Evolutionary conservation across 23 tunicate genomes (phyloP).

Genomic region (Halocynthia aurantium): DNA sequence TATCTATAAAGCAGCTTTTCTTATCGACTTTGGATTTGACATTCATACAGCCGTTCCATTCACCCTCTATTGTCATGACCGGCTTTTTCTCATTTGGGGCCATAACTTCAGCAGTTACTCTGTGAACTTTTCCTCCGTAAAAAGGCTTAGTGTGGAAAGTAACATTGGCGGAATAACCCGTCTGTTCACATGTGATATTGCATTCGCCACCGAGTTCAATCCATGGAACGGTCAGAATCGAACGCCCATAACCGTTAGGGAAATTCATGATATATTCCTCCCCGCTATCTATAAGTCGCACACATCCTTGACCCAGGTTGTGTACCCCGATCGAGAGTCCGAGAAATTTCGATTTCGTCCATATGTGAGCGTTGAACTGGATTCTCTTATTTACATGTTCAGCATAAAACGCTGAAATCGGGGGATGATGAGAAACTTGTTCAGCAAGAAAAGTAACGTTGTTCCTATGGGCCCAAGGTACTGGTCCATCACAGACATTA

Average conservation of each 20-base stretch:
- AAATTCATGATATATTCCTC: conserved; percentile 86
- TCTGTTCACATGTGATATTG: conserved; percentile 81
- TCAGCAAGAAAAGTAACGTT: conserved; percentile 76
- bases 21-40: conserved; percentile 9
- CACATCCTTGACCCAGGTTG: conserved; percentile 85
- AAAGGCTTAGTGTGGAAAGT: conserved; percentile 97
- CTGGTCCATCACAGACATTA: conserved; percentile 71
- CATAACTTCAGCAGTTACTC: conserved; percentile 59
- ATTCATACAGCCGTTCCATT: conserved; percentile 78
- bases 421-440: conserved; percentile 99
- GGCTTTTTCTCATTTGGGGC: conserved; percentile 89
- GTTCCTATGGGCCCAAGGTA: conserved; percentile 84
- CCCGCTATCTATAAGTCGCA: conserved; percentile 57
- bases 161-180: conserved; percentile 82
- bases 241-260: conserved; percentile 95
- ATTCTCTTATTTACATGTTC: conserved; percentile 68
- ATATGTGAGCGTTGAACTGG: conserved; percentile 92
- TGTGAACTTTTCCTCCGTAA: conserved; percentile 86
- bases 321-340: conserved; percentile 95
- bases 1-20: conserved; percentile 61
- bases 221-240: conserved; percentile 95
- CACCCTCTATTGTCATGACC: conserved; percentile 78
- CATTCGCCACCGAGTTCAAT: conserved; percentile 96
- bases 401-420: conserved; percentile 94
- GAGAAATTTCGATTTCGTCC: conserved; percentile 96